Base-by-base conservation (phyloP, 2,797 vertebrate species). In the Lagothrix lagotricha region DNA sequence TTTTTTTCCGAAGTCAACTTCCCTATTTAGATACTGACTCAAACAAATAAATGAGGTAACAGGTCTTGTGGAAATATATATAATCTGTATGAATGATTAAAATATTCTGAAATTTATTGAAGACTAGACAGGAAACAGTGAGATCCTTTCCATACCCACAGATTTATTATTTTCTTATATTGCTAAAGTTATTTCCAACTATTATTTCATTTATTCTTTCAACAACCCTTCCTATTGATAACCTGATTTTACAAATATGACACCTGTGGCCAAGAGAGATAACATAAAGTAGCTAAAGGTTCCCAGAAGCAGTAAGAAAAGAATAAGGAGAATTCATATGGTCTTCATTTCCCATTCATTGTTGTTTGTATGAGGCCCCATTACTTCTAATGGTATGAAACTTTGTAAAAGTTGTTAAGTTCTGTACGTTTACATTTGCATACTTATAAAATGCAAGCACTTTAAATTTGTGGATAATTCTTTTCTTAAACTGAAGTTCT, bases 391-490 rank as follows among this genome's bases (percentile, higher is more conserved):
- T 0, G 48, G 15, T 36, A 33, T 30, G 57, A 90, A 95, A 85
- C 48, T 90, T 85, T 82, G n/a, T 50, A 22, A 64, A 94, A 97
- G 44, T 93, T 89, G 22, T 86, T 93, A 75, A 93, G 4, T 90
- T 88, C 13, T 89, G 10, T 87, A 70, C 36, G 72, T 80, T 95
- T 89, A 88, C 44, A 88, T 87, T 75, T 80, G 52, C 4, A 33
- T 81, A 57, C 50, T 81, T 95, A 58, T 33, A 89, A 82, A 96
- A 95, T 92, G 17, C n/a, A 96, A 93, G 48, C 30, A 73, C 13
- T 88, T 36, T 75, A 41, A 90, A 88, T 96, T 94, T 97, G 28
- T 80, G 79, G 87, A 44, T 79, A 90, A 88, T 94, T 87, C 22
- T 87, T 86, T 94, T 86, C 54, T 88, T 90, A 93, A 93, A 64